Evolutionary conservation across 2,888 invertebrate genomes (phyloP), one percentile per base, ranked within the genome.

Genomic region (Drosophila neotestacea): DNA sequence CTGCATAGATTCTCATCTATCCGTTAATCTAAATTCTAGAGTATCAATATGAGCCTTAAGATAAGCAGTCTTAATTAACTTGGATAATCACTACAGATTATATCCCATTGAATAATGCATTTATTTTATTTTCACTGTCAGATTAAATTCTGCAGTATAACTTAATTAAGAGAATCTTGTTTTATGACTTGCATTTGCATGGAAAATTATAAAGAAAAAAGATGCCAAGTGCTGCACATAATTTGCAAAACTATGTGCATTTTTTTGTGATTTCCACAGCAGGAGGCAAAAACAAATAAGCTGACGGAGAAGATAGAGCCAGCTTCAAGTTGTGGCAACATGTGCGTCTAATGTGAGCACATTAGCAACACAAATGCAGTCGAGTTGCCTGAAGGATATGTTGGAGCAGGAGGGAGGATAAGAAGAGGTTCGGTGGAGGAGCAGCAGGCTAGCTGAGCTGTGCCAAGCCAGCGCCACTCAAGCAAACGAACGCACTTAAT

Each of bases 401-500:
- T 16, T 39, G 10, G 47, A 51, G 34, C 22, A 10, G 4, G 54
- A 52, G 39, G 56, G 38, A 13, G 7, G 9, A 5, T 4, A 10
- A 54, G 41, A 44, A 39, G 51, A 9, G 47, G 39, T 32, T 44
- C 27, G 27, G 6, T 1, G 30, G 32, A 3, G 7, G n/a, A 4
- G 44, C 54, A 58, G 60, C 9, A 68, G 36, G 71, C 68, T 67
- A 70, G 85, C 44, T 38, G 47, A 70, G 73, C 60, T 65, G 70
- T 66, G 81, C 65, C 65, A 77, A 77, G 78, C 80, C 73, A 70
- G 63, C 70, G 82, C 79, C 86, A 87, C 82, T 89, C 85, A 81
- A 85, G 82, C 88, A 87, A 79, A 81, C 89, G 88, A 88, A 88
- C 86, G 88, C 90, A 90, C 90, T 91, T 91, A 91, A 91, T 91